Base-by-base conservation (phyloP, 2,113 vertebrate genomes). In the Cygnus buccinator region DNA sequence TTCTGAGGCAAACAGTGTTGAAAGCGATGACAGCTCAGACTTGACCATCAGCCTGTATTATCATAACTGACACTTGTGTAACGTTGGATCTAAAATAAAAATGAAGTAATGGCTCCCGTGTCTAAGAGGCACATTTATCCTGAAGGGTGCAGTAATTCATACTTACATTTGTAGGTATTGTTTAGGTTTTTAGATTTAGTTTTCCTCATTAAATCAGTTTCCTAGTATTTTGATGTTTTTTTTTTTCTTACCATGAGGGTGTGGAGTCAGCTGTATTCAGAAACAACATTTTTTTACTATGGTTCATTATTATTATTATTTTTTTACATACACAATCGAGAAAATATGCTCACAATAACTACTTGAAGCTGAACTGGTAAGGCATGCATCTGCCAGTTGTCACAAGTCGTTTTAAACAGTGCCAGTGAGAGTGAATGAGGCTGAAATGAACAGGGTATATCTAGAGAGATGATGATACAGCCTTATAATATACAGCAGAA, bases 331-430 rank as follows among this genome's bases (percentile, higher is more conserved):
- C 58, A 48, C 23, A n/a, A 17, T 46, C 5, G 23, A 94, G 39
- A 88, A 79, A 91, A 83, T n/a, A 18, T 26, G 22, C 78, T 95
- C 68, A 89, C 90, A 94, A 79, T 55, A 92, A 85, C 54, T 61
- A 11, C 70, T 87, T 78, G 92, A 63, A 95, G 43, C 21, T 80
- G 84, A 90, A 76, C 52, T 63, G 83, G 57, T 92, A 65, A 95
- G 95, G 65, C 25, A 71, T 91, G 54, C 74, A 80, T 70, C 59
- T 86, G 19, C 82, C 93, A 67, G 89, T 59, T 62, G 58, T 50
- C 25, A 15, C 29, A 68, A 39, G 61, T 82, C 21, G 33, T 33
- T 21, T 35, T 12, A 73, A 66, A 50, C n/a, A 62, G n/a, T 63
- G 66, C 39, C 61, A 61, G 44, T 62, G 76, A 89, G 81, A 70